A percentile compares a stretch with the other conserved stretches of the same genome.
phyloP scores from a whole-genome alignment of 2,888 invertebrate species.

The Heteromurus nitidus region DNA sequence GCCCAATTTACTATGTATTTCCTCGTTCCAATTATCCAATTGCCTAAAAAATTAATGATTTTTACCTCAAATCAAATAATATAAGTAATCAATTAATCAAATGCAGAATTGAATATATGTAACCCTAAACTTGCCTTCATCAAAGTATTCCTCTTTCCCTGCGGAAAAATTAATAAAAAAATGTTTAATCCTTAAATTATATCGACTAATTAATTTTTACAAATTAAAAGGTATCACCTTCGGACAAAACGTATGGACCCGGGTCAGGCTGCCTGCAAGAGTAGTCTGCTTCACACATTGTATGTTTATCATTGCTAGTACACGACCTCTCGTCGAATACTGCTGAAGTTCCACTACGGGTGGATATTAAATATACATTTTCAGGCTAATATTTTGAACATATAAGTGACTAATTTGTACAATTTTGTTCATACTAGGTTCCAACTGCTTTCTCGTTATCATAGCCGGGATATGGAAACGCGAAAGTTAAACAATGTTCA shows the following conservation, averaged over 20 bases:
- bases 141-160: conserved; percentile 8
- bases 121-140: neutral
- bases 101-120: too few relatives aligned
- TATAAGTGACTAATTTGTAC: neutral
- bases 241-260: neutral
- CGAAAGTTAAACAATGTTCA: conserved; percentile 5
- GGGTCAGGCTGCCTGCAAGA: neutral
- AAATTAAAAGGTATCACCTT: neutral
- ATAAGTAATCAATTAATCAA: neutral
- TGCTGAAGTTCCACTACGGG: neutral
- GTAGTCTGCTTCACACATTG: neutral
- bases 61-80: neutral
- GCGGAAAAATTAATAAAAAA: neutral
- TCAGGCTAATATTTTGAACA: neutral
- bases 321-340: conserved; percentile 7
- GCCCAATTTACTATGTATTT: conserved; percentile 17
- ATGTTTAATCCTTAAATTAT: neutral
- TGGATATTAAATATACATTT: neutral
- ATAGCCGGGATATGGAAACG: neutral
- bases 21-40: conserved; percentile 8
- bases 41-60: neutral
- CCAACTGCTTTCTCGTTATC: neutral
- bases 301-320: neutral
- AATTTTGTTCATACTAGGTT: neutral
- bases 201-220: neutral